phyloP scores from a whole-genome alignment of 2,888 invertebrate genomes.

The Watsonalla binaria region DNA sequence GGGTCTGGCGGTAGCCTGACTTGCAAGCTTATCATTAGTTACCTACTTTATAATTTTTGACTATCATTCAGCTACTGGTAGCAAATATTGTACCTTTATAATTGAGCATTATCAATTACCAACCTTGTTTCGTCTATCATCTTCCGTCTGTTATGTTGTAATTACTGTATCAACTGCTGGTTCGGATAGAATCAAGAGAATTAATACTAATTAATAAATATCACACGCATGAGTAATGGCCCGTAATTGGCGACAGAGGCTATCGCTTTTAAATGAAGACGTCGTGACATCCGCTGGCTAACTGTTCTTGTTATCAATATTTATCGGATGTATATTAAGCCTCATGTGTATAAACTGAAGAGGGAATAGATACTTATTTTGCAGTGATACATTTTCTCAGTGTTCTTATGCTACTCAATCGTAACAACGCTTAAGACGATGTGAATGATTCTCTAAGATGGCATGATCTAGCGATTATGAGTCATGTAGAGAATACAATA shows the following conservation, averaged over 20 bases:
- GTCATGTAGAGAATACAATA: constrained; percentile 45
- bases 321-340: constrained; percentile 13
- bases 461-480: constrained; percentile 46
- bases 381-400: neutral
- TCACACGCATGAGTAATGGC: constrained; percentile 65
- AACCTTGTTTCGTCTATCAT: neutral
- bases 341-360: constrained; percentile 12
- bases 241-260: constrained; percentile 69
- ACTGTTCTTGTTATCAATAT: constrained; percentile 51
- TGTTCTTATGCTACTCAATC: neutral
- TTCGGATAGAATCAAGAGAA: neutral
- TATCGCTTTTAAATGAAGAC: constrained; percentile 64
- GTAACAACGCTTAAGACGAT: neutral
- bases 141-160: neutral
- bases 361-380: neutral
- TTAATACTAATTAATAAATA: constrained; percentile 56
- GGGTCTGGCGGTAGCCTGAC: neutral
- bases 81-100: neutral
- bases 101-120: too few relatives aligned
- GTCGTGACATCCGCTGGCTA: constrained; percentile 70
- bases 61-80: neutral
- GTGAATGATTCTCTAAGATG: constrained; percentile 31
- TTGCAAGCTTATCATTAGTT: neutral
- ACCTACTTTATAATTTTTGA: neutral
- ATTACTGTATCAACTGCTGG: neutral